Percentiles rank a stretch among this genome's conserved stretches.
Evolutionary conservation across 1,140 invertebrate genomes (phyloP).

Genomic region (Caenorhabditis latens): DNA sequence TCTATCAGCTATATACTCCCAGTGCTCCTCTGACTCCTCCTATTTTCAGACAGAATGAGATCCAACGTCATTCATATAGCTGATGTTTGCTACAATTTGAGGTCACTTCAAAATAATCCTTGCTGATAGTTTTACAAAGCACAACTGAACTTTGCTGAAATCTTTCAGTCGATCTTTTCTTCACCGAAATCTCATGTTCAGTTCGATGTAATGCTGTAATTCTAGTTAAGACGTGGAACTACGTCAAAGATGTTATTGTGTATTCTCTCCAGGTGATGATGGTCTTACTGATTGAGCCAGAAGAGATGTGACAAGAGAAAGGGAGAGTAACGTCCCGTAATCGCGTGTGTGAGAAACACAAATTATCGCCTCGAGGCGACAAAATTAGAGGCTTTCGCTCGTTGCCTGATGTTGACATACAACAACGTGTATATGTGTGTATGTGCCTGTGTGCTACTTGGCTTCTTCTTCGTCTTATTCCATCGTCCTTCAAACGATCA

Average conservation of each 20-base stretch:
- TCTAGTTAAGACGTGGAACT: not conserved
- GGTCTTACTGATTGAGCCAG: conserved; percentile 2
- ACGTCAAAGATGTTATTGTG: conserved; percentile 9
- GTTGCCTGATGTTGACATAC: conserved; percentile 28
- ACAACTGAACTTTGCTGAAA: too few species aligned
- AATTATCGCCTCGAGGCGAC: conserved; percentile 45
- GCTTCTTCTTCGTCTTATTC: conserved; percentile 23
- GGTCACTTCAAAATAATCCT: too few species aligned
- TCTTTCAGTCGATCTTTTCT: too few species aligned
- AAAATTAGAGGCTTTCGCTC: conserved; percentile 55
- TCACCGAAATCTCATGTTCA: too few species aligned
- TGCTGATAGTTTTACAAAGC: not conserved
- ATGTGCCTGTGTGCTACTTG: not conserved
- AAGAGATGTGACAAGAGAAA: conserved; percentile 9
- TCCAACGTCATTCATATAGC: too few species aligned
- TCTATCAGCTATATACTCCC: too few species aligned
- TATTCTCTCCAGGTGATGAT: not conserved
- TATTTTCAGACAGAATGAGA: too few species aligned
- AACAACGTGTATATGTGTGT: conserved; percentile 11
- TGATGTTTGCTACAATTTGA: too few species aligned
- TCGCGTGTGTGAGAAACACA: conserved; percentile 44
- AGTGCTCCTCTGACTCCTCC: too few species aligned
- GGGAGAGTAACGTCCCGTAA: conserved; percentile 14
- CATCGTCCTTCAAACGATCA: conserved; percentile 25
- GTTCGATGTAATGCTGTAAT: not conserved